Evolutionary conservation across 2,888 invertebrate species (phyloP), one percentile per base, ranked within the genome.

Genomic region (Andrena bicolor): DNA sequence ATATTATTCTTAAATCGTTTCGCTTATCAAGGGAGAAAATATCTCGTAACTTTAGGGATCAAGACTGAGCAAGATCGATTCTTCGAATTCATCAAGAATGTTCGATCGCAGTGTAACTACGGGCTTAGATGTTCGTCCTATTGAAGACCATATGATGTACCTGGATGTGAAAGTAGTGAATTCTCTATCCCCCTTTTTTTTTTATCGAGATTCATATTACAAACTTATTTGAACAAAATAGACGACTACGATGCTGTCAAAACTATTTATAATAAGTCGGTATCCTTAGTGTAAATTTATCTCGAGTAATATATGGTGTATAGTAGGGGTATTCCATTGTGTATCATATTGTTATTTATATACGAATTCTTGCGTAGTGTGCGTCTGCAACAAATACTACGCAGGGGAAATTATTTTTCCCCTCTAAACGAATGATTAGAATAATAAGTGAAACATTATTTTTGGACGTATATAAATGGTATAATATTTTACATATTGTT

Each of bases 1-100:
- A 93, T 98, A 96, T 94, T 98, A 98, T 94, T 97, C 97, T 10
- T 97, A 94, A 51, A 26, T 32, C 7, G 23, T 13, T 65, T 61
- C 35, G 23, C 2, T n/a, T n/a, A 58, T 90, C 69, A 64, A 51
- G 3, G 8, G 8, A 23, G 16, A 16, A 61, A n/a, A 30, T 51
- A 68, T 65, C 41, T 41, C 41, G 20, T 41, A 70, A 65, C 35
- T 30, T 49, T 32, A 26, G 35, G 32, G 56, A 26, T 69, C 49
- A 71, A 82, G 82, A 75, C 75, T 78, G 83, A 83, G n/a, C 16
- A 35, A 26, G 8, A 35, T 23, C 35, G 28, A 65, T 72, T 64
- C 28, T 2, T 32, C 28, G 63, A 81, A 64, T 30, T 10, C 60
- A 41, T 30, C 16, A 32, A 71, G 16, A 68, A 72, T 51, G 16